phyloP scores from a whole-genome alignment of 1,140 invertebrate genomes.

The Babylonia areolata region DNA sequence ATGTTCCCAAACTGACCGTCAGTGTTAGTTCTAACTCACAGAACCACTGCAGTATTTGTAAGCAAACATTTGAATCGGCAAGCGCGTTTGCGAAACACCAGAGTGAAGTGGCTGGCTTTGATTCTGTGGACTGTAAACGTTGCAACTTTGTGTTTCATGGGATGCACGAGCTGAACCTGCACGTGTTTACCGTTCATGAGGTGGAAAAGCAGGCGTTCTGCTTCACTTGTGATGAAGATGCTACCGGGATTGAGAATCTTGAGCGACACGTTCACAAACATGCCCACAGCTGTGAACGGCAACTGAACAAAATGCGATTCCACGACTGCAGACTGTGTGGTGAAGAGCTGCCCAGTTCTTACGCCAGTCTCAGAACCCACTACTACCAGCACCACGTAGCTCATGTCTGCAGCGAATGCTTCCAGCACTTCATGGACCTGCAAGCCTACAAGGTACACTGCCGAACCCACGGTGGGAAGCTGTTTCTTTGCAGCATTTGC shows the following conservation, averaged over 20 bases:
- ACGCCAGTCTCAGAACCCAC: constrained; percentile 8
- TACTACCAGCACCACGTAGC: constrained; percentile 32
- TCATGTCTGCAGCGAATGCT: constrained; percentile 22
- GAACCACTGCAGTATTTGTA: constrained; percentile 13
- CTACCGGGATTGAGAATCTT: constrained; percentile 8
- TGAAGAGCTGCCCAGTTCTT: constrained; percentile 28
- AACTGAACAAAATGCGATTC: constrained; percentile 1
- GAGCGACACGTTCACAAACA: constrained; percentile 33
- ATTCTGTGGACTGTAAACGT: constrained; percentile 15
- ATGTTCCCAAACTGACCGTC: too few relatives aligned
- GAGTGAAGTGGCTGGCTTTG: not conserved
- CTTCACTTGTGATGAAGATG: constrained; percentile 18
- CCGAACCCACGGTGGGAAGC: not conserved
- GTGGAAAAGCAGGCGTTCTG: constrained; percentile 16
- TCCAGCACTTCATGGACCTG: constrained; percentile 5
- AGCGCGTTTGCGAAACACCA: not conserved
- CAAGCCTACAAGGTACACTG: constrained; percentile 21
- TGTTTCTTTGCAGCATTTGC: constrained; percentile 29
- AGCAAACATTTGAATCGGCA: not conserved
- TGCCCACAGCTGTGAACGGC: not conserved
- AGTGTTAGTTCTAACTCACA: not conserved
- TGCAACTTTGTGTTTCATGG: constrained; percentile 29
- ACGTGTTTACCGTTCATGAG: constrained; percentile 28
- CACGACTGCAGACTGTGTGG: constrained; percentile 33
- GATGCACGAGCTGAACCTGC: constrained; percentile 32